Conservation (phyloP, 2,797 vertebrate species). For the Onychomys arenicola region DNA sequence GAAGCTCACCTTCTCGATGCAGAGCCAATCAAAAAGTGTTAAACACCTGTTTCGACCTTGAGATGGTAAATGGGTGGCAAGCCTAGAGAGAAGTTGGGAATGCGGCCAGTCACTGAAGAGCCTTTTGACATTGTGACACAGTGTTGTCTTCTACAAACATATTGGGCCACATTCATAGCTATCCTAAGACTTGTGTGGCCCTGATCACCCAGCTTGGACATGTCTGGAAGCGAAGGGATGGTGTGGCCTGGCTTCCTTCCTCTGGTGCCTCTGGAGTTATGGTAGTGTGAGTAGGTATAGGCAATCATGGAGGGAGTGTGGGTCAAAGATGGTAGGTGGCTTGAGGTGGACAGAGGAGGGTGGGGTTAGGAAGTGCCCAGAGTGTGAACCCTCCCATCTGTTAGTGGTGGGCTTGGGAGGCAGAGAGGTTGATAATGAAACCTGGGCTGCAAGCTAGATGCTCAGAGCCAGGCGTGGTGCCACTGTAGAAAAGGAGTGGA, state of each 20-base stretch:
- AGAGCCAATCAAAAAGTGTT: background rate
- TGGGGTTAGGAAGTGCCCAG: background rate
- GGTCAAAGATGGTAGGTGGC: background rate
- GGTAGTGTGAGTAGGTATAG: accelerated
- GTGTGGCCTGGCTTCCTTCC: background rate
- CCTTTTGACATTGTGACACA: background rate
- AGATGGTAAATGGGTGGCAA: background rate
- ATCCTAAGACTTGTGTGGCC: background rate
- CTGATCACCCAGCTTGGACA: background rate
- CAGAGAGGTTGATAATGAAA: background rate
- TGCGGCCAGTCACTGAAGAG: background rate
- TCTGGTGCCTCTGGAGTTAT: background rate
- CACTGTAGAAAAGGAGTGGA: background rate
- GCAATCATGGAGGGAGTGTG: background rate
- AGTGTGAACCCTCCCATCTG: background rate
- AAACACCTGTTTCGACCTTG: background rate
- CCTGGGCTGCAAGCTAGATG: background rate
- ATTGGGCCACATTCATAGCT: background rate
- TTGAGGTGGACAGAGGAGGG: background rate
- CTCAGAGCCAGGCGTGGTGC: background rate
- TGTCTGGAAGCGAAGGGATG: background rate
- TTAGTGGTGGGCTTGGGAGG: background rate
- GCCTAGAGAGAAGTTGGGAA: background rate
- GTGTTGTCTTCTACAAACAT: background rate
- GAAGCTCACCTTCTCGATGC: background rate